Evolutionary conservation across 1,140 invertebrate genomes (phyloP).

Genomic region (Drosophila bifasciata): DNA sequence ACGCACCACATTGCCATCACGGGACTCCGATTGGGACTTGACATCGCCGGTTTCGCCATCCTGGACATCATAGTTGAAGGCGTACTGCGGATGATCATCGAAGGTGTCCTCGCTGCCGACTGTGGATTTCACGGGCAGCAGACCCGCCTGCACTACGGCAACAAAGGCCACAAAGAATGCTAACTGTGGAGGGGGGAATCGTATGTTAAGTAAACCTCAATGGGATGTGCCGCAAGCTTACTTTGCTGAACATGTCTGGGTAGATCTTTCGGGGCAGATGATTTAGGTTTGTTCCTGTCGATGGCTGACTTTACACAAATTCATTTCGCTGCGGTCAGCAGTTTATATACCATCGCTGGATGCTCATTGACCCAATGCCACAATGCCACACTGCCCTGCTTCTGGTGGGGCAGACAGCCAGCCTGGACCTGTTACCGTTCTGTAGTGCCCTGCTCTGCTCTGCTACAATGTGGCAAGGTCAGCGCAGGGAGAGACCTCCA

Average conservation of each 20-base stretch:
- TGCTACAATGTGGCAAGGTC: constrained; percentile 54
- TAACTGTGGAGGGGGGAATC: constrained; percentile 24
- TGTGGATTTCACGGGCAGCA: constrained; percentile 40
- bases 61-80: constrained; percentile 85
- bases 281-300: constrained; percentile 37
- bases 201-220: background rate
- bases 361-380: constrained; percentile 67
- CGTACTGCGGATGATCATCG: constrained; percentile 84
- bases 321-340: background rate
- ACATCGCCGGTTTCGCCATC: constrained; percentile 86
- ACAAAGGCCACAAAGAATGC: constrained; percentile 34
- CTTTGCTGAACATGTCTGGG: constrained; percentile 55
- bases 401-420: constrained; percentile 1
- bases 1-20: constrained; percentile 86
- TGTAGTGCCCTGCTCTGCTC: constrained; percentile 4
- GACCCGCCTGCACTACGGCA: constrained; percentile 39
- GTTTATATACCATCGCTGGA: constrained; percentile 56
- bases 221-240: constrained; percentile 6
- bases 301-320: constrained; percentile 40
- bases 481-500: constrained; percentile 39
- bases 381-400: constrained; percentile 61
- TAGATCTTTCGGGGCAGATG: constrained; percentile 1
- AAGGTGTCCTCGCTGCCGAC: constrained; percentile 51
- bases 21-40: constrained; percentile 86
- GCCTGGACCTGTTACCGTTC: constrained; percentile 38